These are phyloP conservation scores for Tangara arthus DNA, from an alignment of 2,797 vertebrate species.

Conservation along the genomic window DNA sequence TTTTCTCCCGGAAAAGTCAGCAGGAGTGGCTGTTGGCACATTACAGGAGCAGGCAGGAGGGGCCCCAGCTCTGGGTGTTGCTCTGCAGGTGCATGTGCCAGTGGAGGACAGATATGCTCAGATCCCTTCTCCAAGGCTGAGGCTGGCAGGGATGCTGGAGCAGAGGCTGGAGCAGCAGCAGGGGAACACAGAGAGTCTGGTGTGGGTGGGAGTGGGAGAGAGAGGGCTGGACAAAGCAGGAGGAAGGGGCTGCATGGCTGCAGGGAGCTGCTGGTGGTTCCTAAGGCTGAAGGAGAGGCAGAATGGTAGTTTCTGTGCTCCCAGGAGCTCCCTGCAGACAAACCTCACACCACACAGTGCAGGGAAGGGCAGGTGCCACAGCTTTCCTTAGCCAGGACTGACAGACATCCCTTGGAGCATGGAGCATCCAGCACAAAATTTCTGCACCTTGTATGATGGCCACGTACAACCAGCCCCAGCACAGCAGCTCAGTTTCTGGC, in stretches of 20 bases:
- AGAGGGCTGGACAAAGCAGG: neutral
- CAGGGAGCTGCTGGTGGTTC: neutral
- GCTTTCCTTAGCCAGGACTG: neutral
- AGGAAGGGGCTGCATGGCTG: neutral
- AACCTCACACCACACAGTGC: neutral
- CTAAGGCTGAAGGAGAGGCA: neutral
- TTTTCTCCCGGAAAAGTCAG: neutral
- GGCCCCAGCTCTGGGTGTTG: accelerated
- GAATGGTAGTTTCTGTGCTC: neutral
- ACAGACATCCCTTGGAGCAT: neutral
- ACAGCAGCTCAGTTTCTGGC: neutral
- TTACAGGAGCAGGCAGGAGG: neutral
- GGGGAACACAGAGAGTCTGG: neutral
- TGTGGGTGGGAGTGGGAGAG: neutral
- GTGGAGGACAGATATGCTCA: neutral
- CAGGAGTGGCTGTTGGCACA: neutral
- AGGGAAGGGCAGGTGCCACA: neutral
- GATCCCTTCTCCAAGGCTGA: neutral
- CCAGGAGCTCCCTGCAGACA: neutral
- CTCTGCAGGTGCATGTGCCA: neutral
- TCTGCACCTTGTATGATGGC: accelerated
- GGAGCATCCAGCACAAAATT: neutral
- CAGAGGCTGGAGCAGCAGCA: neutral
- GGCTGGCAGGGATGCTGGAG: accelerated
- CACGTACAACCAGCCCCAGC: neutral